Evolutionary conservation across 1,140 invertebrate species (phyloP).

Genomic region (Mycetomoellerius zeteki): DNA sequence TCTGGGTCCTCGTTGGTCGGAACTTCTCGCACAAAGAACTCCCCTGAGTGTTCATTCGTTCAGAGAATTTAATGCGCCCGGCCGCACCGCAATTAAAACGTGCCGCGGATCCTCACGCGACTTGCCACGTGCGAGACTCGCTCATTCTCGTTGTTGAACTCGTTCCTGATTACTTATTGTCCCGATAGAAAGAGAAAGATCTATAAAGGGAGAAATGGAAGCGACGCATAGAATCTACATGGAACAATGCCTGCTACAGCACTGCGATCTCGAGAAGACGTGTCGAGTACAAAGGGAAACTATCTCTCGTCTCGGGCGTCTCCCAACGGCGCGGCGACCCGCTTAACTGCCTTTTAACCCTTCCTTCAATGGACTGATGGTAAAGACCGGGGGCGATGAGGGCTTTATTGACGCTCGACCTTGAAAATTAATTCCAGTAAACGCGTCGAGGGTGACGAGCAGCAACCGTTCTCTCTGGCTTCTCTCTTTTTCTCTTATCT

Average conservation of each 20-base stretch:
- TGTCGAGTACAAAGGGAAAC: constrained; percentile 54
- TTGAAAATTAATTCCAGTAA: constrained; percentile 58
- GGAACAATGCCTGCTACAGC: constrained; percentile 40
- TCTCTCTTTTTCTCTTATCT: not conserved
- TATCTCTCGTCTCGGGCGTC: constrained; percentile 49
- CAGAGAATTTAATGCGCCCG: constrained; percentile 60
- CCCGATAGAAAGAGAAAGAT: constrained; percentile 14
- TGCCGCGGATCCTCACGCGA: constrained; percentile 30
- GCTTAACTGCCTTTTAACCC: constrained; percentile 64
- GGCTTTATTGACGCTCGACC: constrained; percentile 57
- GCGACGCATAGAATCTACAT: constrained; percentile 48
- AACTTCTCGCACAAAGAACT: constrained; percentile 62
- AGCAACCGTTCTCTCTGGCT: not conserved
- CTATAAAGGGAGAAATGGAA: not conserved
- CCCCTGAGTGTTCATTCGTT: constrained; percentile 52
- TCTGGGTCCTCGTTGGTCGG: constrained; percentile 23
- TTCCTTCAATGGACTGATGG: constrained; percentile 43
- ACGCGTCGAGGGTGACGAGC: constrained; percentile 28
- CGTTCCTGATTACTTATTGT: constrained; percentile 52
- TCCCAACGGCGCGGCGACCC: constrained; percentile 48
- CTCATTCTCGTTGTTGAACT: constrained; percentile 9
- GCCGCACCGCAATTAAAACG: constrained; percentile 55
- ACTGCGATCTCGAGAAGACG: constrained; percentile 29
- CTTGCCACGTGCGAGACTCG: constrained; percentile 2
- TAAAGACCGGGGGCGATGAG: not conserved